A percentile compares a stretch with the other conserved stretches of the same genome.
phyloP scores from a whole-genome alignment of 2,888 invertebrate species.

The Drosophila quinaria region DNA sequence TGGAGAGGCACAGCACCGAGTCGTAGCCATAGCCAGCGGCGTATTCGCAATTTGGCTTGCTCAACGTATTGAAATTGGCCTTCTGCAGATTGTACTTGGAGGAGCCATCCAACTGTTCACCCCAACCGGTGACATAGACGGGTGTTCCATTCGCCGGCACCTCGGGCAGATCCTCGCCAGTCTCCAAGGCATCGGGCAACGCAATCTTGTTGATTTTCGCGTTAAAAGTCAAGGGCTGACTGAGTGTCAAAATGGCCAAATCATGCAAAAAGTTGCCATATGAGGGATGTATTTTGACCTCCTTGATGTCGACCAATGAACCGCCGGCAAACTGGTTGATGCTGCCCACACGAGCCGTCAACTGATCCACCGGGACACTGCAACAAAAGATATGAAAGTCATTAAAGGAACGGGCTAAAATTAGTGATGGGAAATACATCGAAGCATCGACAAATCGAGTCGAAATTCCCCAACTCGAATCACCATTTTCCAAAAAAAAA shows the following conservation, averaged over 20 bases:
- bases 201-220: constrained; percentile 66
- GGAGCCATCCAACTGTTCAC: constrained; percentile 64
- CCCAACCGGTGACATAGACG: constrained; percentile 83
- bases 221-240: constrained; percentile 48
- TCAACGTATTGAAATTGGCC: constrained; percentile 66
- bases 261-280: constrained; percentile 83
- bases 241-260: constrained; percentile 73
- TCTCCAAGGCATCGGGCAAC: constrained; percentile 47
- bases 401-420: no score
- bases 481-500: no score
- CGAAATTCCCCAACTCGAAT: no score
- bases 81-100: constrained; percentile 76
- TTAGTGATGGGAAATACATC: no score
- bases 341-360: constrained; percentile 80
- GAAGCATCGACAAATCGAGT: no score
- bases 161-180: constrained; percentile 24
- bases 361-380: constrained; percentile 54
- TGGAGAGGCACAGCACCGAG: constrained; percentile 74
- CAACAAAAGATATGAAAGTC: not conserved
- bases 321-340: constrained; percentile 82
- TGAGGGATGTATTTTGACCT: constrained; percentile 70
- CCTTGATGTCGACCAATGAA: constrained; percentile 58
- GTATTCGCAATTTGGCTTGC: constrained; percentile 63
- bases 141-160: constrained; percentile 60
- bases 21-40: constrained; percentile 76